A percentile compares a stretch with the other conserved stretches of the same genome.
phyloP scores from a whole-genome alignment of 1,140 invertebrate species.

The Euglossa dilemma region DNA sequence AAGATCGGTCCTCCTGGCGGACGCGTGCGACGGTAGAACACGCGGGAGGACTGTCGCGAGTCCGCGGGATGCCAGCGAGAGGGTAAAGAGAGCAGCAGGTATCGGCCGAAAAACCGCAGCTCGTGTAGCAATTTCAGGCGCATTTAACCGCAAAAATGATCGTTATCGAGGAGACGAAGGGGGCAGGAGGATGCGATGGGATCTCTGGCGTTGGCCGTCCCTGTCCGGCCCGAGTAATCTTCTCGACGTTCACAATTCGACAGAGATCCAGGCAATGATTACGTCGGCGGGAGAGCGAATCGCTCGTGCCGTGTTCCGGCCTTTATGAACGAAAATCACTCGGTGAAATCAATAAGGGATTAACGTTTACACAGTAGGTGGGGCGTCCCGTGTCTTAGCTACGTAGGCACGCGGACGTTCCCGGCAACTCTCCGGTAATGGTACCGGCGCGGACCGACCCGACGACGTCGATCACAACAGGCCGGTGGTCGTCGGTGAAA shows the following conservation, averaged over 20 bases:
- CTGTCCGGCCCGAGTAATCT: conserved; percentile 62
- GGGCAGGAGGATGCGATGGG: conserved; percentile 20
- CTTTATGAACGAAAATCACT: not conserved
- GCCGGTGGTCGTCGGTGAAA: too few relatives aligned
- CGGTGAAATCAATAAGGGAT: conserved; percentile 5
- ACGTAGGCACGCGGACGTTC: accelerated
- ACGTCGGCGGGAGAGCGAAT: not conserved
- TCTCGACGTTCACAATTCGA: conserved; percentile 57
- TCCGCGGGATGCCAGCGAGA: too few relatives aligned
- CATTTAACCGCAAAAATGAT: conserved; percentile 79
- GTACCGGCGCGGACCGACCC: not conserved
- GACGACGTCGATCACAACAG: not conserved
- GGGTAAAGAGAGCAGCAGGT: not conserved
- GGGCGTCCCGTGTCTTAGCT: not conserved
- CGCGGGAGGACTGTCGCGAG: not conserved
- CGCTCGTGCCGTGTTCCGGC: not conserved
- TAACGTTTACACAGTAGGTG: not conserved
- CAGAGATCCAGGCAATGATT: conserved; percentile 48
- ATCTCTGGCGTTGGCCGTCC: conserved; percentile 56
- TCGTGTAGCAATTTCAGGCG: conserved; percentile 75
- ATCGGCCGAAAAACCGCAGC: conserved; percentile 63
- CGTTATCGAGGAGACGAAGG: conserved; percentile 65
- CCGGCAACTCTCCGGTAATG: not conserved
- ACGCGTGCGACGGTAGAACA: not conserved
- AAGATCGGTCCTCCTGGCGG: not conserved